These are phyloP conservation scores for Chelonus formosanus DNA, from an alignment of 2,888 invertebrate genomes.

Conservation along the genomic window DNA sequence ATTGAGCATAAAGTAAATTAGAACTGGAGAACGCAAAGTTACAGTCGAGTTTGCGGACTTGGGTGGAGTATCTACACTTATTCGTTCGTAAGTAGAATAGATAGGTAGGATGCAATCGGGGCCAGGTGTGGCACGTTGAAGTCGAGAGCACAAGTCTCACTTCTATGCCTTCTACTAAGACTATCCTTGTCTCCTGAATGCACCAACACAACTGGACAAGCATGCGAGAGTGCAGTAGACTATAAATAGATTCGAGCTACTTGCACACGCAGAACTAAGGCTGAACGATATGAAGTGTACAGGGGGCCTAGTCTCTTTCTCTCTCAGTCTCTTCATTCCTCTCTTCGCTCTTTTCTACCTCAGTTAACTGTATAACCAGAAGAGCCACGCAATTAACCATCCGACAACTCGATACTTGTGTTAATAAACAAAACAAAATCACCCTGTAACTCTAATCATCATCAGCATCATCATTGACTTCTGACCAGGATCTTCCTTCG, in stretches of 20 bases:
- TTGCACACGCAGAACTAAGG: constrained; percentile 47
- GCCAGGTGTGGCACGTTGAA: constrained; percentile 58
- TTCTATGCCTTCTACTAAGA: constrained; percentile 15
- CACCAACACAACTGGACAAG: constrained; percentile 22
- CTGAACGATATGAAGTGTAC: constrained; percentile 18
- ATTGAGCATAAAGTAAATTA: constrained; percentile 6
- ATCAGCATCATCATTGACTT: constrained; percentile 1
- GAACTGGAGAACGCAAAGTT: neutral
- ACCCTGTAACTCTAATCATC: neutral
- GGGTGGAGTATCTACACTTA: constrained; percentile 19
- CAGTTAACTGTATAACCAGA: constrained; percentile 57
- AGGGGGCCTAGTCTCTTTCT: constrained; percentile 16
- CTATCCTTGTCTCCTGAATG: neutral
- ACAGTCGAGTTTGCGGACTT: constrained; percentile 1
- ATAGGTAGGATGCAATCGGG: constrained; percentile 57
- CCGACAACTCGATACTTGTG: constrained; percentile 50
- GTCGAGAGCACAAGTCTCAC: constrained; percentile 35
- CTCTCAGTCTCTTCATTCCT: constrained; percentile 17
- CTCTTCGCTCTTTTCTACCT: constrained; percentile 22
- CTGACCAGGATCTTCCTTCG: neutral
- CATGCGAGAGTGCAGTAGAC: constrained; percentile 34
- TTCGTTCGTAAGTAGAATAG: constrained; percentile 37
- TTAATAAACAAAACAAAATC: constrained; percentile 54
- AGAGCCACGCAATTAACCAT: constrained; percentile 54
- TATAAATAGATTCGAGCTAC: constrained; percentile 62